Evolutionary conservation across 2,797 vertebrate genomes (phyloP).

Genomic region (Calcarius lapponicus): DNA sequence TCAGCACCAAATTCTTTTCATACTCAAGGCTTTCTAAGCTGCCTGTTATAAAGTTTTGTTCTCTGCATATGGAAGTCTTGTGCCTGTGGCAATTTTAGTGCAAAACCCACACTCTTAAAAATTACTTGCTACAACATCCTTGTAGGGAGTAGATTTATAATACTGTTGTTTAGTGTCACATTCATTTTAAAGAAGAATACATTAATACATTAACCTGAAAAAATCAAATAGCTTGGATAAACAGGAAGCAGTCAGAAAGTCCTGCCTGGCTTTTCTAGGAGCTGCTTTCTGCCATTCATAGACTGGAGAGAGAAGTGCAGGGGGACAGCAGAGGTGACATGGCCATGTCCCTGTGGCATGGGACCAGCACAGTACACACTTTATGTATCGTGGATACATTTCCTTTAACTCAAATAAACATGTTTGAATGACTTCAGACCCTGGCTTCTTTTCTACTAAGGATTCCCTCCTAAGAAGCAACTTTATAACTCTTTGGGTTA

Average conservation of each 20-base stretch:
- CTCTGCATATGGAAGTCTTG: neutral
- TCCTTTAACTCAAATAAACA: neutral
- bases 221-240: neutral
- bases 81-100: neutral
- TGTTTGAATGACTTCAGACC: neutral
- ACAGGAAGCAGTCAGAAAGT: neutral
- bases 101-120: neutral
- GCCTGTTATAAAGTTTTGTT: neutral
- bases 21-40: neutral
- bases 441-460: neutral
- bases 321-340: neutral
- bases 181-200: neutral
- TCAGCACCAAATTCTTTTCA: neutral
- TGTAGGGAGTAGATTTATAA: neutral
- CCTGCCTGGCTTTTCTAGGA: neutral
- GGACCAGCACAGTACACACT: neutral
- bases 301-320: neutral
- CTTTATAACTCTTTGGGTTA: neutral
- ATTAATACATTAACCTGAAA: neutral
- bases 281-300: neutral
- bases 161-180: neutral
- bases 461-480: neutral
- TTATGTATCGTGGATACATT: neutral
- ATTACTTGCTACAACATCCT: neutral
- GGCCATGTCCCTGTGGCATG: fast-evolving